Evolutionary conservation across 2,113 vertebrate species (phyloP), one percentile per base, ranked within the genome.

Genomic region (Turdus rufiventris): DNA sequence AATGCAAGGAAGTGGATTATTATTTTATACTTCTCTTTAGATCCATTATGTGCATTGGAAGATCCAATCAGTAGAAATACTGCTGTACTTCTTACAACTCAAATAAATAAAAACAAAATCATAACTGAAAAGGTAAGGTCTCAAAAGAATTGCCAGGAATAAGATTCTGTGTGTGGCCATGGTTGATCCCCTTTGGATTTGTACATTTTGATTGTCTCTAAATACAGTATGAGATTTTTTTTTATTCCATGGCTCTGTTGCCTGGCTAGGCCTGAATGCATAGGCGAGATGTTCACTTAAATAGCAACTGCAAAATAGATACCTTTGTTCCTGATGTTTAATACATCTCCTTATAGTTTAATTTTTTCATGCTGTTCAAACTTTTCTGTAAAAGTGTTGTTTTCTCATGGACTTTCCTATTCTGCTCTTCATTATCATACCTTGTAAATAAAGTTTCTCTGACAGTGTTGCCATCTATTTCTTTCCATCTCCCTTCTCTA

Each of bases 61-160:
- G 3, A 67, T 63, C 42, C 58, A 18, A 18, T 61, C 12, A 4
- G 14, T 89, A 38, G 48, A 84, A 75, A 50, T 36, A 8, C 6
- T 58, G 2, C 36, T 83, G 26, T 1, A 36, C 7, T 61, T 72
- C 14, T 31, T 93, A 56, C 0, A 0, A 36, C 36, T 71, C 60
- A 38, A 6, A 19, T 5, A 58, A 62, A 19, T 5, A 70, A 40
- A 47, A 28, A 0, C 17, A 34, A n/a, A 68, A 36, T 65, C 13
- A 25, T 29, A 47, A 47, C 20, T 48, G 12, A 19, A 62, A 77
- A 62, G 6, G 3, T 48, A 42, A 75, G 12, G 10, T 42, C 25
- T 85, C 14, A 19, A 31, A 78, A 66, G 14, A 53, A 74, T 66
- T 85, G 5, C 21, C 34, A 53, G 28, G 61, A 62, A 10, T 45